Conservation (phyloP, 2,888 invertebrate genomes). For the Troglohyphantes excavatus region DNA sequence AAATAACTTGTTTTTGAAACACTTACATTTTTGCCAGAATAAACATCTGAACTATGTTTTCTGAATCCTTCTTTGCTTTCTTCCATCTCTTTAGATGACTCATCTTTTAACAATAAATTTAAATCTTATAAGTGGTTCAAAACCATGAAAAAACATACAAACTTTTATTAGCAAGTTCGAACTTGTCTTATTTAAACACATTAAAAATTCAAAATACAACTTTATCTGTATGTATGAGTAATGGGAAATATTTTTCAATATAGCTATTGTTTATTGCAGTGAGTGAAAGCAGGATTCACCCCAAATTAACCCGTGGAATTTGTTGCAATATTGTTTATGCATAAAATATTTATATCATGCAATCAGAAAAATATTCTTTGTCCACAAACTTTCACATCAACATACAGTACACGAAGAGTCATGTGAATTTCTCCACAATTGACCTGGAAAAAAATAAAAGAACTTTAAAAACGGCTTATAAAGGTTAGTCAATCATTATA, state of each 20-base stretch:
- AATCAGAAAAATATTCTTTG: neutral
- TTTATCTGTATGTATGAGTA: neutral
- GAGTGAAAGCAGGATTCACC: neutral
- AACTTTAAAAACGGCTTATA: neutral
- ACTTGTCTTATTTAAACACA: neutral
- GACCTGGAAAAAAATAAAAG: neutral
- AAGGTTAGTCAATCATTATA: too few relatives aligned
- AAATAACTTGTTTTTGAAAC: conserved; percentile 37
- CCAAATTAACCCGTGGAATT: neutral
- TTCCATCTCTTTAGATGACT: conserved; percentile 60
- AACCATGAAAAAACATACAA: conserved; percentile 30
- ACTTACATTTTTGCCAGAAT: conserved; percentile 53
- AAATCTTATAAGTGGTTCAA: conserved; percentile 25
- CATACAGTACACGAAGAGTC: neutral
- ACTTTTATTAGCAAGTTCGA: conserved; percentile 1
- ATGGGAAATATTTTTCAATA: neutral
- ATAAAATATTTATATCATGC: neutral
- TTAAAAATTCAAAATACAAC: neutral
- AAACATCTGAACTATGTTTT: conserved; percentile 31
- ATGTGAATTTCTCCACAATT: neutral
- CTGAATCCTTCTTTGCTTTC: conserved; percentile 51
- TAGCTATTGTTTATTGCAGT: neutral
- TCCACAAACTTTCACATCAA: neutral
- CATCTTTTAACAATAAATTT: conserved; percentile 46
- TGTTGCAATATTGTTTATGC: neutral